Conservation (phyloP, 2,113 vertebrate genomes). For the Forbesichthys agassizii region DNA sequence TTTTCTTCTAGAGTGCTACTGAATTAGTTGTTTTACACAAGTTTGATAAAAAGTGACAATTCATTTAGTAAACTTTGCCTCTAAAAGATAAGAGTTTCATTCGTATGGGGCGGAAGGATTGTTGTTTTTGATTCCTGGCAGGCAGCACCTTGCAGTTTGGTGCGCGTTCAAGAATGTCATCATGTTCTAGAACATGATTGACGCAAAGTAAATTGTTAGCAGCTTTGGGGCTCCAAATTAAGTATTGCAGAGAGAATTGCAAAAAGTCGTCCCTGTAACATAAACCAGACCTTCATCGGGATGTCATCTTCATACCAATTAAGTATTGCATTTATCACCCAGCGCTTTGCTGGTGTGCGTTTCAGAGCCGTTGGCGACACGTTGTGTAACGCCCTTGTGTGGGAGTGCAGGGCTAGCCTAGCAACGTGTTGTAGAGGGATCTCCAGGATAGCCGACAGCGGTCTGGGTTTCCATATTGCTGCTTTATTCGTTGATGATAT, state of each 20-base stretch:
- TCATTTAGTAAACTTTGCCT: slow-evolving; percentile 6
- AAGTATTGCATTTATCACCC: neutral
- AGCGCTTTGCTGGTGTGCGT: neutral
- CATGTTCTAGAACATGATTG: neutral
- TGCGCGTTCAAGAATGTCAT: neutral
- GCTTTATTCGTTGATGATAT: too few relatives aligned
- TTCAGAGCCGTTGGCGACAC: neutral
- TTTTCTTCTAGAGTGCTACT: neutral
- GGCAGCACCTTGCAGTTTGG: neutral
- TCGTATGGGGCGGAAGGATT: neutral
- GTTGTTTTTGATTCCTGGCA: slow-evolving; percentile 9
- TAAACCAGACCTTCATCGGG: slow-evolving; percentile 26
- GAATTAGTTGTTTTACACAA: neutral
- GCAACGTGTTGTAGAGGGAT: too few relatives aligned
- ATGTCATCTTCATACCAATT: slow-evolving; percentile 13
- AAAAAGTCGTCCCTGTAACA: slow-evolving; percentile 50
- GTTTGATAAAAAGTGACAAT: slow-evolving; percentile 9
- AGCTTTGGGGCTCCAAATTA: slow-evolving; percentile 25
- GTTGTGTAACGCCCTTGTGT: neutral
- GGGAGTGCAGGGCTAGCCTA: too few relatives aligned
- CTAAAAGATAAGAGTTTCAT: neutral
- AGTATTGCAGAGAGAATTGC: slow-evolving; percentile 34
- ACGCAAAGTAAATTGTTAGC: slow-evolving; percentile 13
- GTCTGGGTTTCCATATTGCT: too few relatives aligned
- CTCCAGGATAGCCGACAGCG: too few relatives aligned